Conservation (phyloP, 2,888 invertebrate genomes). For the Melanotus villosus region DNA sequence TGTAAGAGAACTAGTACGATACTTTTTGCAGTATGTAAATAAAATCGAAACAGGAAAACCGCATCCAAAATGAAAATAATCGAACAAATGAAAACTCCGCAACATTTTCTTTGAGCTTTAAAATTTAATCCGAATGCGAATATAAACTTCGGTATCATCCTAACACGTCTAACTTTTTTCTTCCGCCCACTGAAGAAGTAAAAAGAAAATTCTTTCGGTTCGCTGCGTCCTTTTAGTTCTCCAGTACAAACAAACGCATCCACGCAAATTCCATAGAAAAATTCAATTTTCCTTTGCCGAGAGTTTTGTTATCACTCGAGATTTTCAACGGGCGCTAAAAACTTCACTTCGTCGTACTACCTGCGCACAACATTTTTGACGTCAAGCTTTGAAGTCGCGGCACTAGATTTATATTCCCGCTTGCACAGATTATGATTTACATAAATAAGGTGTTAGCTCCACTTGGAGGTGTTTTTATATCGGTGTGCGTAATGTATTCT, state of each 20-base stretch:
- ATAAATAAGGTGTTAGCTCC: slow-evolving; percentile 23
- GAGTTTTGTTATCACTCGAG: not conserved
- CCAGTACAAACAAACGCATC: not conserved
- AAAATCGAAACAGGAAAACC: no score
- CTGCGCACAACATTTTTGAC: not conserved
- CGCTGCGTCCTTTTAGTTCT: not conserved
- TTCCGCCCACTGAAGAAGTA: no score
- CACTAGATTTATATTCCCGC: slow-evolving; percentile 9
- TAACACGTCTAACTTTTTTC: not conserved
- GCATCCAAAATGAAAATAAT: not conserved
- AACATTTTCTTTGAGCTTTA: no score
- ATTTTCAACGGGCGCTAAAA: not conserved
- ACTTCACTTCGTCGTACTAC: not conserved
- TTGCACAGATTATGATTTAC: slow-evolving; percentile 21
- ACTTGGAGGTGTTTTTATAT: slow-evolving; percentile 9
- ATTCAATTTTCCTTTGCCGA: not conserved
- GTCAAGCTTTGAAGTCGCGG: slow-evolving; percentile 26
- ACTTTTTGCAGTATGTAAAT: not conserved
- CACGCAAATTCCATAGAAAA: not conserved
- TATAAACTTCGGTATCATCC: not conserved
- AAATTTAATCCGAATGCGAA: not conserved
- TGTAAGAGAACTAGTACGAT: no score
- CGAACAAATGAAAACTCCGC: not conserved
- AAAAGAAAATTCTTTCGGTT: not conserved
- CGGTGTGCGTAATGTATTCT: not conserved